Conservation (phyloP, 2,113 vertebrate genomes). For the Tragelaphus imberbis region DNA sequence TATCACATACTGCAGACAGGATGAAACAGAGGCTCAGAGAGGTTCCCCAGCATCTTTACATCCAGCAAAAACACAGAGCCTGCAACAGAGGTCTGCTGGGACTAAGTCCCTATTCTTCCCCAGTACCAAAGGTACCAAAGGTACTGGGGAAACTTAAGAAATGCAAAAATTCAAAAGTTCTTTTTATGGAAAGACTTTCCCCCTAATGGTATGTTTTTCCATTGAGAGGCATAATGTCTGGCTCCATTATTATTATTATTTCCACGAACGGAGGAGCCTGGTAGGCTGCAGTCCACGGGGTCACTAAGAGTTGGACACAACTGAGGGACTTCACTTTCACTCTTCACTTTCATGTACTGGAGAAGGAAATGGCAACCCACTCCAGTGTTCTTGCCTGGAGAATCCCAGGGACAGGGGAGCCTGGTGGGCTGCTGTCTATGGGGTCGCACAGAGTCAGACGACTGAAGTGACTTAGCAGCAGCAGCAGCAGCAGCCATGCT, state of each 20-base stretch:
- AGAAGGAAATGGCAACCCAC: too few relatives aligned
- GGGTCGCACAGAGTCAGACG: too few relatives aligned
- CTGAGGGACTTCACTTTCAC: too few relatives aligned
- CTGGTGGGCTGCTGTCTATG: too few relatives aligned
- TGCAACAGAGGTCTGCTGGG: background rate
- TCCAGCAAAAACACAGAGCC: background rate
- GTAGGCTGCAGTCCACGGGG: too few relatives aligned
- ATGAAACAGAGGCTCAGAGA: background rate
- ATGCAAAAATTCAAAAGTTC: background rate
- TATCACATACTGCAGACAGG: background rate
- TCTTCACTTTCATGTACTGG: too few relatives aligned
- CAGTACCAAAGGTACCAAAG: background rate
- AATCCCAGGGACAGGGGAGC: too few relatives aligned
- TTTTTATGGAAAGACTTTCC: background rate
- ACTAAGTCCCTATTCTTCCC: background rate
- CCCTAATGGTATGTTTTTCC: background rate
- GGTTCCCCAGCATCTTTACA: background rate
- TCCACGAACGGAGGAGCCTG: too few relatives aligned
- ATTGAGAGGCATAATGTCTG: background rate
- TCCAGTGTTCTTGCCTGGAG: too few relatives aligned
- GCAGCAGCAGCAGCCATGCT: background rate
- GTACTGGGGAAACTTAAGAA: background rate
- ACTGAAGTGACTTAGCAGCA: too few relatives aligned
- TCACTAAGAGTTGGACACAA: too few relatives aligned
- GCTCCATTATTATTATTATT: background rate